Conservation (phyloP, 1,140 invertebrate species). For the Diplogasteroides magnus region DNA sequence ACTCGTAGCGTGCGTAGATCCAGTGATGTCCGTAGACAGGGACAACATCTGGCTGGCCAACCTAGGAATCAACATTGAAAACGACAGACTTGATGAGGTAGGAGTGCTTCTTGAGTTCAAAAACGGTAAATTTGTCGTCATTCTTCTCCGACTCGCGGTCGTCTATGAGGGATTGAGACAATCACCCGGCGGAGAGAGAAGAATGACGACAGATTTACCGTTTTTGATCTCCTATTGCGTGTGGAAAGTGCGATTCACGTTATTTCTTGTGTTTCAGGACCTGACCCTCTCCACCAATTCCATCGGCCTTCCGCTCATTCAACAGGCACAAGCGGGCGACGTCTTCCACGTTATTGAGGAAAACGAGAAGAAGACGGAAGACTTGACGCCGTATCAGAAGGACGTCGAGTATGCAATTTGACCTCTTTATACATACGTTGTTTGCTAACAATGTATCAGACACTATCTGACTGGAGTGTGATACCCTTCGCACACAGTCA, state of each 20-base stretch:
- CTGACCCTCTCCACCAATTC: conserved; percentile 49
- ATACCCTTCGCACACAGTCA: too few species aligned
- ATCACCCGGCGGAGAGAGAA: too few species aligned
- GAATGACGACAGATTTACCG: too few species aligned
- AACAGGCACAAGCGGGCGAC: conserved; percentile 50
- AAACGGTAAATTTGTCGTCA: too few species aligned
- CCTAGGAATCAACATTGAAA: conserved; percentile 50
- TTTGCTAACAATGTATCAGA: too few species aligned
- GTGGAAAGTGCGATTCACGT: too few species aligned
- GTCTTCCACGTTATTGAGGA: conserved; percentile 55
- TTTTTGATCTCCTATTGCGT: too few species aligned
- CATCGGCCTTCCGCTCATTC: conserved; percentile 49
- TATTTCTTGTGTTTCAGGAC: conserved; percentile 24
- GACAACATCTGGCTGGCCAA: conserved; percentile 56
- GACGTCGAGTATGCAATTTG: conserved; percentile 16
- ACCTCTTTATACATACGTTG: too few species aligned
- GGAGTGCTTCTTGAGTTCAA: too few species aligned
- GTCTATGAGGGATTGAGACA: background rate
- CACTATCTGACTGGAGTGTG: too few species aligned
- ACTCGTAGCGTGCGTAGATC: conserved; percentile 53
- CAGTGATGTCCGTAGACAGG: conserved; percentile 48
- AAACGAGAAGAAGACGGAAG: conserved; percentile 44
- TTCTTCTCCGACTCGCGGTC: too few species aligned
- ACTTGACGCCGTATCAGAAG: conserved; percentile 21
- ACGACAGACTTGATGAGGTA: conserved; percentile 21